Percentiles rank a stretch among this genome's conserved stretches.
Evolutionary conservation across 2,888 invertebrate species (phyloP).

Genomic region (Agriopis leucophaearia): DNA sequence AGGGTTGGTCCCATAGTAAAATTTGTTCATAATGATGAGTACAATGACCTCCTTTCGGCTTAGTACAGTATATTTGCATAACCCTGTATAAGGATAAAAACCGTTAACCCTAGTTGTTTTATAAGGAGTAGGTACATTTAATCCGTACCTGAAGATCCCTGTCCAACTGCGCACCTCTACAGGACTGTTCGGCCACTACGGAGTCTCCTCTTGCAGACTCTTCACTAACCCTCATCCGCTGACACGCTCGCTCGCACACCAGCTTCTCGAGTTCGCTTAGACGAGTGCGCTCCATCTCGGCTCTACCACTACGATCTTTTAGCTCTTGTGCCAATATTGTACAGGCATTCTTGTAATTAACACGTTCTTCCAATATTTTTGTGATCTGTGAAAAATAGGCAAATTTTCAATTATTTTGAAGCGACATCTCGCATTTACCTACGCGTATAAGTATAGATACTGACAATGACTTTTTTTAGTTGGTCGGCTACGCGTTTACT

Average conservation of each 20-base stretch:
- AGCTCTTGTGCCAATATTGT: slow-evolving; percentile 51
- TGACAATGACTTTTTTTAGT: background rate
- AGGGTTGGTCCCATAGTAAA: too few species aligned
- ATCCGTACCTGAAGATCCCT: slow-evolving; percentile 68
- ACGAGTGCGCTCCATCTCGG: slow-evolving; percentile 54
- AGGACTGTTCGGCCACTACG: slow-evolving; percentile 62
- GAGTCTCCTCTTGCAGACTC: slow-evolving; percentile 60
- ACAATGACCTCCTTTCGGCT: too few species aligned
- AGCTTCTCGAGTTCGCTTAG: slow-evolving; percentile 60
- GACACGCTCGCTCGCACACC: slow-evolving; percentile 61
- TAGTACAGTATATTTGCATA: too few species aligned
- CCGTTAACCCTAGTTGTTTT: background rate
- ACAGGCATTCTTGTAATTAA: slow-evolving; percentile 58
- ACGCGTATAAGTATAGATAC: background rate
- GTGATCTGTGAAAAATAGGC: slow-evolving; percentile 54
- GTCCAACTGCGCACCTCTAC: slow-evolving; percentile 64
- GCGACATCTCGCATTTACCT: background rate
- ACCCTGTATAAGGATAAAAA: too few species aligned
- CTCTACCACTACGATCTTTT: slow-evolving; percentile 50
- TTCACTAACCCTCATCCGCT: slow-evolving; percentile 59
- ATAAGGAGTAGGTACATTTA: background rate
- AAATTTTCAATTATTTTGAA: background rate
- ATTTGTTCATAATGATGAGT: too few species aligned
- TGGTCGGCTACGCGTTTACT: too few species aligned
- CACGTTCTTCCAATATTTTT: slow-evolving; percentile 66